These are phyloP conservation scores for Stictonetta naevosa DNA, from an alignment of 2,113 vertebrate genomes.

Conservation along the genomic window DNA sequence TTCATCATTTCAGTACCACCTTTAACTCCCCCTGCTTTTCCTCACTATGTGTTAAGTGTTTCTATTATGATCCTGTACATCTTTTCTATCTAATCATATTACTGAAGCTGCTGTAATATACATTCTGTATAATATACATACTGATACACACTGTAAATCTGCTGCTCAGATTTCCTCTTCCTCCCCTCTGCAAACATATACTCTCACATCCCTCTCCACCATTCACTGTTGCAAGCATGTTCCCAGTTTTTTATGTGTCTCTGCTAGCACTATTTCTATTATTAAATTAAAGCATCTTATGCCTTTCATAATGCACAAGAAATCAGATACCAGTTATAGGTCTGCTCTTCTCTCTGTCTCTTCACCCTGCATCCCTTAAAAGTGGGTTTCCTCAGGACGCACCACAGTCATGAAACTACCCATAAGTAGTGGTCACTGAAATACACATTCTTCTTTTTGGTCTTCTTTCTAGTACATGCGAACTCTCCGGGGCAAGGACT, in stretches of 20 bases:
- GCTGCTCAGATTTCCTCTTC: not conserved
- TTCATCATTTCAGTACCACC: not conserved
- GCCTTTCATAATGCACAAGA: not conserved
- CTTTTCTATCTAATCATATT: not conserved
- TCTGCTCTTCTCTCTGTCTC: not conserved
- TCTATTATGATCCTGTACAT: not conserved
- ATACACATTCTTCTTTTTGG: not conserved
- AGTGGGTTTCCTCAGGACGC: not conserved
- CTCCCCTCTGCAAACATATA: not conserved
- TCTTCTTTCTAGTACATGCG: not conserved
- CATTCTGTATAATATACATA: not conserved
- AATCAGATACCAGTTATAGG: not conserved
- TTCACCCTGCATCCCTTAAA: not conserved
- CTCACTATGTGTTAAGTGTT: not conserved
- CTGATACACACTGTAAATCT: not conserved
- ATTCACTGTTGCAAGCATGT: not conserved
- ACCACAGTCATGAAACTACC: not conserved
- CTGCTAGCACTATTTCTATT: not conserved
- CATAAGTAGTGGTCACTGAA: not conserved
- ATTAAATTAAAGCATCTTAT: not conserved
- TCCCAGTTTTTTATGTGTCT: not conserved
- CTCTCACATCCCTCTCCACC: not conserved
- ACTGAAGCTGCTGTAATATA: not conserved
- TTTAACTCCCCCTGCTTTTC: not conserved
- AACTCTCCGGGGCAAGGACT: not conserved